Percentiles rank a stretch among this genome's conserved stretches.
phyloP scores from a whole-genome alignment of 2,113 vertebrate genomes.

The Tamias sibiricus region DNA sequence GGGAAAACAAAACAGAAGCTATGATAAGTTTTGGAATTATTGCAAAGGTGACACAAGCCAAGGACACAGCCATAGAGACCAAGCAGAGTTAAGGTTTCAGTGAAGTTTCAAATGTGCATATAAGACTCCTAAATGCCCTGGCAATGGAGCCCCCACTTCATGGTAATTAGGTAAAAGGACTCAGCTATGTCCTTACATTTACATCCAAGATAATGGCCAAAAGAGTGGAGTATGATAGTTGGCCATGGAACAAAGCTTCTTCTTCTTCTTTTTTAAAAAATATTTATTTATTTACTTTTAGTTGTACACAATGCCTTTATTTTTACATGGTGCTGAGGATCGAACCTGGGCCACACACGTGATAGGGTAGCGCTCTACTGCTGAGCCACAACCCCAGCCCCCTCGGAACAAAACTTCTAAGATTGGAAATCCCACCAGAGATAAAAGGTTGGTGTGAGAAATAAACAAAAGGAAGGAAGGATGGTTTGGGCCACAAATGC shows the following conservation, averaged over 20 bases:
- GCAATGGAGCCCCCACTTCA: background rate
- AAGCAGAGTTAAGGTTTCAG: background rate
- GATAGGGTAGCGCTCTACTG: no score
- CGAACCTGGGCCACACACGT: no score
- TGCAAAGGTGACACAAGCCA: background rate
- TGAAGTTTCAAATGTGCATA: background rate
- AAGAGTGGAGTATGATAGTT: background rate
- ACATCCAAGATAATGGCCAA: background rate
- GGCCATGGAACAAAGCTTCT: background rate
- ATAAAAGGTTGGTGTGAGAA: background rate
- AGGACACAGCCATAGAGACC: background rate
- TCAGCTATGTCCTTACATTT: background rate
- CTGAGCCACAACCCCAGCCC: no score
- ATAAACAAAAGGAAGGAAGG: background rate
- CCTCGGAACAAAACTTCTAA: background rate
- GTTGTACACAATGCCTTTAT: no score
- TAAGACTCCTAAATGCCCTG: background rate
- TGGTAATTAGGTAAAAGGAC: background rate
- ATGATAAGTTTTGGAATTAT: background rate
- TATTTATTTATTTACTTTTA: no score
- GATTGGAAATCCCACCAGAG: background rate
- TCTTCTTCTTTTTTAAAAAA: no score
- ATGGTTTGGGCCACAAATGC: background rate
- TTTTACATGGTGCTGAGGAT: no score
- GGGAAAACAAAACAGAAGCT: background rate